A percentile compares a stretch with the other conserved stretches of the same genome.
These are phyloP conservation scores for Caenorhabditis japonica DNA, from an alignment of 2,888 invertebrate genomes.

Conservation along the genomic window DNA sequence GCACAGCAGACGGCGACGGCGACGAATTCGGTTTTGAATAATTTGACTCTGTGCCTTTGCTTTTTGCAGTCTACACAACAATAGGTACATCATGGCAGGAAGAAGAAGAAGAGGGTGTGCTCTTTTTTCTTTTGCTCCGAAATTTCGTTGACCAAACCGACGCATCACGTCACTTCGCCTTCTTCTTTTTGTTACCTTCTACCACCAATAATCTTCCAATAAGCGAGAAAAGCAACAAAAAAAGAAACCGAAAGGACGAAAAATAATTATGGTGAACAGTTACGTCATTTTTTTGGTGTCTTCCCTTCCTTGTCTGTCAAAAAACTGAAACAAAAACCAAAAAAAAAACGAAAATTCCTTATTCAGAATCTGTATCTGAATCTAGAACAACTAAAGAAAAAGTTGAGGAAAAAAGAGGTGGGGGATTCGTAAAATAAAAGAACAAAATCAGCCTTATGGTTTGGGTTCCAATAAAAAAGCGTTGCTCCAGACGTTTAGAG, in stretches of 20 bases:
- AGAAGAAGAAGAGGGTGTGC: conserved; percentile 42
- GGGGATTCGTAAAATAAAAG: background rate
- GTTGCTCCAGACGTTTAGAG: conserved; percentile 64
- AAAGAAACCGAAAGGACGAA: background rate
- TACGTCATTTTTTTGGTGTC: too few relatives aligned
- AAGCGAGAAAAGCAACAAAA: background rate
- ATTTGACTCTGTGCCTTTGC: conserved; percentile 35
- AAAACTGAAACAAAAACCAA: too few relatives aligned
- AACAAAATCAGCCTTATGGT: background rate
- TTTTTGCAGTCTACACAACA: conserved; percentile 33
- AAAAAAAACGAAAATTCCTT: conserved; percentile 3
- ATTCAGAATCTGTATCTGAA: conserved; percentile 35
- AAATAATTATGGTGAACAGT: conserved; percentile 3
- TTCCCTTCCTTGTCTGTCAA: background rate
- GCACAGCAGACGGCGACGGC: conserved; percentile 22
- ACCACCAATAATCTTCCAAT: conserved; percentile 28
- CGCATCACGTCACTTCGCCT: conserved; percentile 33
- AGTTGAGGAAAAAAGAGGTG: conserved; percentile 5
- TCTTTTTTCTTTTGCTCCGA: conserved; percentile 2
- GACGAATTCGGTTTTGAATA: conserved; percentile 53
- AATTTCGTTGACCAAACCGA: conserved; percentile 36
- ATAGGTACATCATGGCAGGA: conserved; percentile 47
- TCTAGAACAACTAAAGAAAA: conserved; percentile 21
- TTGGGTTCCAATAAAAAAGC: too few relatives aligned
- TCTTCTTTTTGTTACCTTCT: conserved; percentile 3